Conservation (phyloP, 2,797 vertebrate genomes). For the Oreochromis mossambicus region DNA sequence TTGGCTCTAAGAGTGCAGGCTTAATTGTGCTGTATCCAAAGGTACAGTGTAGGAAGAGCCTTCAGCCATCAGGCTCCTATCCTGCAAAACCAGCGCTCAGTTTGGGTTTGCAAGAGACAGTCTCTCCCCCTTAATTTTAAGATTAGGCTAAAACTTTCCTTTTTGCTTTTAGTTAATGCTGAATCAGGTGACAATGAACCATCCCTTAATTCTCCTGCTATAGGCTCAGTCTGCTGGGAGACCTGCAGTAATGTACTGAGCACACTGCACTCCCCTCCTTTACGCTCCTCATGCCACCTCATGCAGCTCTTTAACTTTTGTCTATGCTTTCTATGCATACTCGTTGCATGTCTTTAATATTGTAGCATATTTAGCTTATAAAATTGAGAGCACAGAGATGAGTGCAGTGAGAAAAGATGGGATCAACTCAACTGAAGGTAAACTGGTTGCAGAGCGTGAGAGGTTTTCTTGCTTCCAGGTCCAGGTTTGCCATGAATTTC, state of each 20-base stretch:
- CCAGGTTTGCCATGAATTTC: background rate
- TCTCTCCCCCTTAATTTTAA: background rate
- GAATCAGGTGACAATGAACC: background rate
- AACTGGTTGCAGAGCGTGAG: background rate
- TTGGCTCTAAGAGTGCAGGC: background rate
- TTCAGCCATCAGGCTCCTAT: background rate
- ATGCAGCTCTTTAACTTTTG: background rate
- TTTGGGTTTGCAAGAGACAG: background rate
- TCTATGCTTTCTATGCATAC: background rate
- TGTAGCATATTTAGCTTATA: background rate
- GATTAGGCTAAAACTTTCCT: background rate
- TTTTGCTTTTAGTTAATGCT: background rate
- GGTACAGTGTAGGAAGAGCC: background rate
- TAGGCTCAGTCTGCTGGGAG: background rate
- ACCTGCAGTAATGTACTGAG: background rate
- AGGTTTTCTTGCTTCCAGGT: background rate
- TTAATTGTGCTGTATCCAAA: background rate
- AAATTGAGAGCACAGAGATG: background rate
- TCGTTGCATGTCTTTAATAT: background rate
- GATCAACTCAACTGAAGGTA: background rate
- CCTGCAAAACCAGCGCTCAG: background rate
- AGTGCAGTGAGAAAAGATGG: background rate
- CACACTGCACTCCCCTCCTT: background rate
- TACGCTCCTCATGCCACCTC: background rate
- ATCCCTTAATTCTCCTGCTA: background rate